phyloP scores from a whole-genome alignment of 2,888 invertebrate species.

The Endomychus coccineus region DNA sequence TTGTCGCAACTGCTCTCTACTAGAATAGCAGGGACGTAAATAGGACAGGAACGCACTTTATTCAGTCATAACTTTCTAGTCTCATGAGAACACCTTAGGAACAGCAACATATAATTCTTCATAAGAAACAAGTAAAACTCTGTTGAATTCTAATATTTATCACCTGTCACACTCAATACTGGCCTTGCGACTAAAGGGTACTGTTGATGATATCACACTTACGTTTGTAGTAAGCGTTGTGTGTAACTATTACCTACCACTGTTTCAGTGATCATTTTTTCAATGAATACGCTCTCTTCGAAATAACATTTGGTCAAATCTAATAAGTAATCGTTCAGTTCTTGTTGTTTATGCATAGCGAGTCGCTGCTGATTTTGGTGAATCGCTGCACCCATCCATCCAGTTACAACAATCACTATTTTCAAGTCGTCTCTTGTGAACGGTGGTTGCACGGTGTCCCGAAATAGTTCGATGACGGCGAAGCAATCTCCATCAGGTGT shows the following conservation, averaged over 20 bases:
- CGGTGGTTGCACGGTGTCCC: conserved; percentile 37
- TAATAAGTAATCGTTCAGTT: conserved; percentile 40
- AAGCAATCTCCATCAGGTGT: conserved; percentile 53
- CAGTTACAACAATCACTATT: conserved; percentile 37
- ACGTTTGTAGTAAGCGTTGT: too few relatives aligned
- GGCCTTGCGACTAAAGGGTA: too few relatives aligned
- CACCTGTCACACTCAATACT: too few relatives aligned
- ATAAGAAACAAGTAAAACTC: too few relatives aligned
- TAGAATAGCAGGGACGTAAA: too few relatives aligned
- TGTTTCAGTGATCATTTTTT: conserved; percentile 55
- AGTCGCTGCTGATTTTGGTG: conserved; percentile 41
- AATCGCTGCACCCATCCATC: conserved; percentile 44
- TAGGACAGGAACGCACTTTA: too few relatives aligned
- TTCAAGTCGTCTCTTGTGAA: conserved; percentile 38
- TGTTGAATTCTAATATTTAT: too few relatives aligned
- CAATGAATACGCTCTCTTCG: conserved; percentile 49
- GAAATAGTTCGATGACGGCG: conserved; percentile 53
- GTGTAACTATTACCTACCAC: conserved; percentile 43
- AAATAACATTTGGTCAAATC: conserved; percentile 46
- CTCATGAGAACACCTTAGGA: background rate
- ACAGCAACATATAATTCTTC: too few relatives aligned
- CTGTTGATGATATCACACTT: too few relatives aligned
- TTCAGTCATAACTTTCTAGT: too few relatives aligned
- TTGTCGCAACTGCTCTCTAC: too few relatives aligned
- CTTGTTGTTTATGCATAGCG: conserved; percentile 39